Percentiles rank a stretch among this genome's conserved stretches.
phyloP scores from a whole-genome alignment of 2,113 vertebrate genomes.

The Rhadina sibilatrix region DNA sequence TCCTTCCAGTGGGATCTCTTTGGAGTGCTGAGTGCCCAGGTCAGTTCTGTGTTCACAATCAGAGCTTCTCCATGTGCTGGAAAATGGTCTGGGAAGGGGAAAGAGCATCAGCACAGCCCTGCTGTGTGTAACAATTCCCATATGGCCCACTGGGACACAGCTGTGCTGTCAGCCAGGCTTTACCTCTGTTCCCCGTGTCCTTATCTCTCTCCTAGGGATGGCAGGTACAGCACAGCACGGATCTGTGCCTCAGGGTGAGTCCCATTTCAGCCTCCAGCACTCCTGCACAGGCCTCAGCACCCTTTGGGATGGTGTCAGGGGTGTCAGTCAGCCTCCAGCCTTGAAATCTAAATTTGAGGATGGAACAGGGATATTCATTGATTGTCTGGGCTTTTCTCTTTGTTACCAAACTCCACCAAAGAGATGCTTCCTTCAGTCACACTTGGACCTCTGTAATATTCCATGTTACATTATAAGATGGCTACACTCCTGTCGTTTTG shows the following conservation, averaged over 20 bases:
- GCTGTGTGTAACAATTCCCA: background rate
- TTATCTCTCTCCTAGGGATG: accelerated
- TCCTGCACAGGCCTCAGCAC: background rate
- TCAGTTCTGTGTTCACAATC: background rate
- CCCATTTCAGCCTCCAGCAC: background rate
- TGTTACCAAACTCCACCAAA: background rate
- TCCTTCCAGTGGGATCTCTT: background rate
- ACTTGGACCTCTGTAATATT: background rate
- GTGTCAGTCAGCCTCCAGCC: background rate
- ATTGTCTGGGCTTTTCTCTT: background rate
- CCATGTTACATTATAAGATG: background rate
- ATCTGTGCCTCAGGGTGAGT: background rate
- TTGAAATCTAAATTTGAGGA: background rate
- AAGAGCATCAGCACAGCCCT: background rate
- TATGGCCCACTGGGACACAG: background rate
- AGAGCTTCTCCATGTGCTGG: background rate
- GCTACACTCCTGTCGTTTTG: background rate
- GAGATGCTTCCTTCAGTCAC: background rate
- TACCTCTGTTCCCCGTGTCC: background rate
- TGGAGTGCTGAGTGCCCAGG: background rate
- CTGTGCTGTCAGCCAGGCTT: background rate
- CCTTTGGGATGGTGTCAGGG: background rate
- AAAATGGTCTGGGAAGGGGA: background rate
- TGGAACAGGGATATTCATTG: background rate
- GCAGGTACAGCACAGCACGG: background rate